These are phyloP conservation scores for Ploceus nigricollis DNA, from an alignment of 2,113 vertebrate genomes.

Conservation along the genomic window DNA sequence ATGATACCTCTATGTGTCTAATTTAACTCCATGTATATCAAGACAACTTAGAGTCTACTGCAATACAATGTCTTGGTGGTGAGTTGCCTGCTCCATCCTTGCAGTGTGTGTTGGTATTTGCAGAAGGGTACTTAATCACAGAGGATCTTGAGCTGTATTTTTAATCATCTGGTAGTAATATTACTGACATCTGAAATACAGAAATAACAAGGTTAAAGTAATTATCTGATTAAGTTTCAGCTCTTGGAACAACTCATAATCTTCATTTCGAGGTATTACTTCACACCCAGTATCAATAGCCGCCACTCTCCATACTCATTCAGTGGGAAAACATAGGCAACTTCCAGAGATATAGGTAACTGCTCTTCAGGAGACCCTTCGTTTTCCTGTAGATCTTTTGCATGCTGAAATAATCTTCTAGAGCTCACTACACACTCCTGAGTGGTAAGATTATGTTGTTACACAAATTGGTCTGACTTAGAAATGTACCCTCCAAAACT, in stretches of 20 bases:
- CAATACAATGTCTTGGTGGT: not conserved
- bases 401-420: not conserved
- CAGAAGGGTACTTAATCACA: not conserved
- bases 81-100: not conserved
- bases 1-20: not conserved
- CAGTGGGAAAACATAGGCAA: not conserved
- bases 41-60: not conserved
- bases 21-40: not conserved
- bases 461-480: not conserved
- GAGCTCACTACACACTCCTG: not conserved
- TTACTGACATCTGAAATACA: not conserved
- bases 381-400: not conserved
- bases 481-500: not conserved
- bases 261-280: not conserved
- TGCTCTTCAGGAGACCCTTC: not conserved
- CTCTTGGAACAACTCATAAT: not conserved
- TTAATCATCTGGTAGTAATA: not conserved
- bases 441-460: not conserved
- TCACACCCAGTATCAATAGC: not conserved
- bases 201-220: not conserved
- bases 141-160: not conserved
- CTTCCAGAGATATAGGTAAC: not conserved
- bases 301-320: not conserved
- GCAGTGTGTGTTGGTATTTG: not conserved
- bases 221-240: not conserved